Conservation (phyloP, 2,113 vertebrate species). For the Cinclus mexicanus region DNA sequence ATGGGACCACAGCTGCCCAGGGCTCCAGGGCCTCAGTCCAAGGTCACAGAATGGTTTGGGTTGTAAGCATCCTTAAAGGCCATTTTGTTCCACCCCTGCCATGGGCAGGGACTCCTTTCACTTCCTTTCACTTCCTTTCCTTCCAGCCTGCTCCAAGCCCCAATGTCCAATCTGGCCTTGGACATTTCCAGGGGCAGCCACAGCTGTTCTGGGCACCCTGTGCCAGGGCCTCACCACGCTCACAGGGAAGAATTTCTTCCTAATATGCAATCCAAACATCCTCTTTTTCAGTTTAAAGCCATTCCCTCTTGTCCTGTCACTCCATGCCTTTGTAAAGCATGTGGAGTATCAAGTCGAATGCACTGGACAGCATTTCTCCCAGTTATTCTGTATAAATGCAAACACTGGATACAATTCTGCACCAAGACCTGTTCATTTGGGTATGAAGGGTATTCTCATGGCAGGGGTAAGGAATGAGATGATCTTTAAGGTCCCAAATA, state of each 20-base stretch:
- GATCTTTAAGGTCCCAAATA: background rate
- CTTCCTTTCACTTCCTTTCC: too few species aligned
- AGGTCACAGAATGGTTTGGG: background rate
- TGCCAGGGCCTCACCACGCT: fast-evolving
- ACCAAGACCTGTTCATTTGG: background rate
- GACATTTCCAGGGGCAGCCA: background rate
- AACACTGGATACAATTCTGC: background rate
- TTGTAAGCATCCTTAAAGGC: background rate
- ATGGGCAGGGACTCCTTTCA: background rate
- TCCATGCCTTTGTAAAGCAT: background rate
- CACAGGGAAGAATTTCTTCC: background rate
- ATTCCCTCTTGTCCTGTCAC: background rate
- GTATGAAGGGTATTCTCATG: background rate
- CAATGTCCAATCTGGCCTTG: background rate
- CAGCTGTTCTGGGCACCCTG: background rate
- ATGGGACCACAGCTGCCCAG: fast-evolving
- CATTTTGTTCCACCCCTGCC: background rate
- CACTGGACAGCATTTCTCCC: background rate
- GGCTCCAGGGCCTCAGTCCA: background rate
- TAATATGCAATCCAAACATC: background rate
- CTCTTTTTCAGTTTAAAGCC: background rate
- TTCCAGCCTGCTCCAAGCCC: background rate
- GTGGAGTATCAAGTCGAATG: background rate
- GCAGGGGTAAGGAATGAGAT: background rate
- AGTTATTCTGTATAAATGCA: background rate